Percentiles rank a stretch among this genome's conserved stretches.
Evolutionary conservation across 2,113 vertebrate species (phyloP).

Genomic region (Neomonachus schauinslandi): DNA sequence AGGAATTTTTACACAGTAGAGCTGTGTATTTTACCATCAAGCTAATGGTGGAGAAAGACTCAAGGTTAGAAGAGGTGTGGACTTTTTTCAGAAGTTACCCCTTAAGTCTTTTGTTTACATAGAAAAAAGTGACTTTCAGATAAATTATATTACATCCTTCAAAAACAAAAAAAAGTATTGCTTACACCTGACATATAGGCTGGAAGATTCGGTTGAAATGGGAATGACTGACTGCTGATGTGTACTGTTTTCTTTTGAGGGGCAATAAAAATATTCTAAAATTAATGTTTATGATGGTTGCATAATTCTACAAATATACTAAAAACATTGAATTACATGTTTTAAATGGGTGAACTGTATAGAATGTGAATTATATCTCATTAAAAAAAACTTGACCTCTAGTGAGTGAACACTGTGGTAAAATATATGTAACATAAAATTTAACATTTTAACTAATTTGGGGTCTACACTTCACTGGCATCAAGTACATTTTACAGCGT

Average conservation of each 20-base stretch:
- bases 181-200: not conserved
- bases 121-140: not conserved
- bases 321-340: not conserved
- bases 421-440: not conserved
- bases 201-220: not conserved
- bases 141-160: not conserved
- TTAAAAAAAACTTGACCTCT: not conserved
- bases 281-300: not conserved
- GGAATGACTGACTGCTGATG: not conserved
- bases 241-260: not conserved
- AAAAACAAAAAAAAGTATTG: not conserved
- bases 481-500: not conserved
- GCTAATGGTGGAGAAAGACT: not conserved
- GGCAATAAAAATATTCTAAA: not conserved
- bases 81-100: not conserved
- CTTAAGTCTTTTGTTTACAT: not conserved
- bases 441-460: not conserved
- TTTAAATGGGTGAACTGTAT: not conserved
- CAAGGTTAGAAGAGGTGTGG: not conserved
- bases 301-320: not conserved
- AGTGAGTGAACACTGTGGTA: not conserved
- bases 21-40: constrained; percentile 9
- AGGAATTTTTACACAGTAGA: constrained; percentile 20
- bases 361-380: not conserved
- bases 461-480: not conserved